Evolutionary conservation across 2,888 invertebrate species (phyloP).

Genomic region (Cybosia mesomella): DNA sequence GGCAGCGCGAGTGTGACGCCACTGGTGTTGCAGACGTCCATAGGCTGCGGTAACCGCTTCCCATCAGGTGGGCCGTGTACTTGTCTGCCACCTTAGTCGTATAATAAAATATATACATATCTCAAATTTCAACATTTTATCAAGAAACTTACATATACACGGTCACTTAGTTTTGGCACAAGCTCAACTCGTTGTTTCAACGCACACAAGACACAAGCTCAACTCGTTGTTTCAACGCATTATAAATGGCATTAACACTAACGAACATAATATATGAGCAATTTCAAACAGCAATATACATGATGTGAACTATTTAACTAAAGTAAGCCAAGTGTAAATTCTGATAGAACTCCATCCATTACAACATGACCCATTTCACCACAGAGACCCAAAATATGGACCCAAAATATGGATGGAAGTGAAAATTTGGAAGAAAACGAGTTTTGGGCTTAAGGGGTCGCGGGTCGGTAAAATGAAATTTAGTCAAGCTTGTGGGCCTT

Average conservation of each 20-base stretch:
- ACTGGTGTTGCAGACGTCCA: too few species aligned
- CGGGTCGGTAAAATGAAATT: slow-evolving; percentile 12
- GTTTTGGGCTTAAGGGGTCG: background rate
- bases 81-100: too few species aligned
- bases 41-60: too few species aligned
- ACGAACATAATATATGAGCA: background rate
- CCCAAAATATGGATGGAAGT: slow-evolving; percentile 28
- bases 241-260: background rate
- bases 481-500: background rate
- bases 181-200: too few species aligned
- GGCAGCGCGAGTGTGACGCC: too few species aligned
- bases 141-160: too few species aligned
- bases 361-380: slow-evolving; percentile 13
- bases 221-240: too few species aligned
- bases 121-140: too few species aligned
- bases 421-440: slow-evolving; percentile 22
- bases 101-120: too few species aligned
- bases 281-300: background rate
- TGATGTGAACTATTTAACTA: background rate
- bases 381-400: slow-evolving; percentile 19
- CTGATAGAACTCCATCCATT: background rate
- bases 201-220: too few species aligned
- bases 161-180: too few species aligned
- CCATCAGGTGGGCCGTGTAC: too few species aligned
- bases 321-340: background rate